Percentiles rank a stretch among this genome's conserved stretches.
Evolutionary conservation across 2,888 invertebrate species (phyloP).

Genomic region (Tetanocera ferruginea): DNA sequence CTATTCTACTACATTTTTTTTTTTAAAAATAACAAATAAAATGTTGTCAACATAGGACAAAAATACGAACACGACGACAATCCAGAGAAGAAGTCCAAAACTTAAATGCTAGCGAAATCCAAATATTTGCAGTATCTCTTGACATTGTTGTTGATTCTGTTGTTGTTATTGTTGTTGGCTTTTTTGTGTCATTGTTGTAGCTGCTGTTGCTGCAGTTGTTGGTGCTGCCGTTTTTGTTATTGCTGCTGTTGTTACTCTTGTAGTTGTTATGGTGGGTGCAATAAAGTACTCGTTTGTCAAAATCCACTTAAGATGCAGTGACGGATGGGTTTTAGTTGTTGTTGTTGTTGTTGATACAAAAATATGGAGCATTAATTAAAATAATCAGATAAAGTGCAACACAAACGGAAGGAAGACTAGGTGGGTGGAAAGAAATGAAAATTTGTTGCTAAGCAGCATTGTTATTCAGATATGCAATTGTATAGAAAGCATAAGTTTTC

Average conservation of each 20-base stretch:
- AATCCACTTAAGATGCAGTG: constrained; percentile 14
- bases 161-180: neutral
- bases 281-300: constrained; percentile 9
- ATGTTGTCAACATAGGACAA: constrained; percentile 10
- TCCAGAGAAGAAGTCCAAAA: neutral
- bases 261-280: neutral
- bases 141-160: constrained; percentile 17
- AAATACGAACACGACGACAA: neutral
- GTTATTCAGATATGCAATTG: too few species aligned
- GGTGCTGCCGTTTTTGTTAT: neutral
- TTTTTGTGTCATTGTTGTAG: neutral
- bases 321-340: neutral
- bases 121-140: neutral
- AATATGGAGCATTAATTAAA: too few species aligned
- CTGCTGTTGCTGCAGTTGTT: neutral
- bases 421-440: neutral
- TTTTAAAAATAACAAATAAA: constrained; percentile 23
- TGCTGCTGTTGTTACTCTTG: neutral
- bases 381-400: neutral
- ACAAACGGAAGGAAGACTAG: neutral
- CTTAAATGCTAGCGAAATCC: constrained; percentile 7
- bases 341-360: neutral
- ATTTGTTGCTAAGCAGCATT: neutral
- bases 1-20: constrained; percentile 8
- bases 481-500: neutral